Evolutionary conservation across 2,113 vertebrate genomes (phyloP).

Genomic region (Porphyrio hochstetteri): DNA sequence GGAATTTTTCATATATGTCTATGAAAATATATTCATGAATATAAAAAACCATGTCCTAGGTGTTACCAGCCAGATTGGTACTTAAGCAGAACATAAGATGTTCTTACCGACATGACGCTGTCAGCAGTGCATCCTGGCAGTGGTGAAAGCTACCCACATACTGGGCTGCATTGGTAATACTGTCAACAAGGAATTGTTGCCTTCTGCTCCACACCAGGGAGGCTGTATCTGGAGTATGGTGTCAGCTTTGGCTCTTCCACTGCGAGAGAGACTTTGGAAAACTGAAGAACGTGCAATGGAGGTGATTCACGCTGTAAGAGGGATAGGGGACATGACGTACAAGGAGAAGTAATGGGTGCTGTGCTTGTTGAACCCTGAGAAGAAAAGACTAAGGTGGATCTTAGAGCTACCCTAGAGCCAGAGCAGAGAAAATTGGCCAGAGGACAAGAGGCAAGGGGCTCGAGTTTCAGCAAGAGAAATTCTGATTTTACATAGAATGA

Average conservation of each 20-base stretch:
- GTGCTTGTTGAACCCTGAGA: not conserved
- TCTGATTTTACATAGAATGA: not conserved
- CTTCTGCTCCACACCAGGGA: not conserved
- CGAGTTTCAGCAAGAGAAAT: not conserved
- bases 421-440: not conserved
- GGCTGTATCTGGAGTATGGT: not conserved
- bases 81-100: not conserved
- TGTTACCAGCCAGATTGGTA: not conserved
- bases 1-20: not conserved
- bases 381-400: not conserved
- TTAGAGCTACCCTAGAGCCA: not conserved
- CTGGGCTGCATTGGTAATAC: not conserved
- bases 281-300: not conserved
- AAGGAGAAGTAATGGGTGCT: not conserved
- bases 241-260: not conserved
- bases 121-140: not conserved
- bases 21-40: not conserved
- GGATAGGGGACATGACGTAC: no score
- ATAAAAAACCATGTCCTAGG: not conserved
- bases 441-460: not conserved
- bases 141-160: not conserved
- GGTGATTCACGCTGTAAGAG: not conserved
- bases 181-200: not conserved
- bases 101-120: not conserved
- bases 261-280: not conserved